Evolutionary conservation across 2,888 invertebrate genomes (phyloP), one percentile per base, ranked within the genome.

Genomic region (Trimorus sp.): DNA sequence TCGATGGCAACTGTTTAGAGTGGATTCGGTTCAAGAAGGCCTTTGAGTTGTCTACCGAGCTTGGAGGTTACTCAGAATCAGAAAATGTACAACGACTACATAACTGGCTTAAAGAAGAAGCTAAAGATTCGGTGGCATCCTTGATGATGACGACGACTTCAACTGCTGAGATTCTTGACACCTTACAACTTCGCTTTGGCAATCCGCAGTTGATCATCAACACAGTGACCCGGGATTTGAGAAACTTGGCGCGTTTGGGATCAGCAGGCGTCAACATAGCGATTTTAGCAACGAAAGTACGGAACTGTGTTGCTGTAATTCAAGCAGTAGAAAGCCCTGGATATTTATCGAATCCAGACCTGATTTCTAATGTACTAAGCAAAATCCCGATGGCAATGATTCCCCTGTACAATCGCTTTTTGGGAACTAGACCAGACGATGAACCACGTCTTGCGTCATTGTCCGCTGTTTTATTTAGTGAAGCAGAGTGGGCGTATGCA

Each of bases 1-100:
- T 60, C 16, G 59, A 60, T 16, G 59, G 59, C 14, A 60, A 60
- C 42, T 37, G 37, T 4, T n/a, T 60, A 15, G 59, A 60, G 12
- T 60, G 59, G 59, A 42, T 60, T 15, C 40, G n/a, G 12, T 60
- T 60, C n/a, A 40, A 45, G 14, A 40, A 16, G 6, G 15, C 42
- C 2, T 60, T 42, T 16, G 59, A 40, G 15, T 12, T 45, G 8
- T 60, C 59, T 4, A 60, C 59, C 8, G 42, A 60, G 11, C 59
- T 60, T 15, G 59, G 59, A 12, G 59, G 42, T 4, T 60, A 40
- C n/a, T 16, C 59, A 4, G 16, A 60, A 7, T 9, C 8, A 5
- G 59, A 60, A 42, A 60, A 45, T 9, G 45, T 60, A 8, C 15
- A 7, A 1, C 59, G 59, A 7, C 40, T 59, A 38, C 38, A 37